These are phyloP conservation scores for Hemicrepidius hirtus DNA, from an alignment of 2,888 invertebrate genomes.

Conservation along the genomic window DNA sequence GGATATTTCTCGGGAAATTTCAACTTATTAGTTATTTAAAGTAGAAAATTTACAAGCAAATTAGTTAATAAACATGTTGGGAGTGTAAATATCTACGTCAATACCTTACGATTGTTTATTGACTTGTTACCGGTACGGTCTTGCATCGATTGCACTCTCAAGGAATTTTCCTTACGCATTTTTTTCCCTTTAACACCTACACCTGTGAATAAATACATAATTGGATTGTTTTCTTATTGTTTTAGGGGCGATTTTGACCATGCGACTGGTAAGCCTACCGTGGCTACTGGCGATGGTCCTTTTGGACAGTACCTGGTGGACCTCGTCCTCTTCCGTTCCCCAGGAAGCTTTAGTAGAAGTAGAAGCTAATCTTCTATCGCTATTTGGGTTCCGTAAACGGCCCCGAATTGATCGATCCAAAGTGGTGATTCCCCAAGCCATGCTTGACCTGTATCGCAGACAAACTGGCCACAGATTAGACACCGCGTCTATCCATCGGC, in stretches of 20 bases:
- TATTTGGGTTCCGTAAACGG: conserved; percentile 77
- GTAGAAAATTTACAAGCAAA: conserved; percentile 46
- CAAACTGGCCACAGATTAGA: conserved; percentile 80
- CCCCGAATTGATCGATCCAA: conserved; percentile 73
- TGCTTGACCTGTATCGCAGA: conserved; percentile 85
- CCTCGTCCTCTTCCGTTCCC: conserved; percentile 62
- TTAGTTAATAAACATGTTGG: conserved; percentile 35
- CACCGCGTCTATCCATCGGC: conserved; percentile 79
- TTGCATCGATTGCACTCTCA: conserved; percentile 28
- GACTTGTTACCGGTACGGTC: conserved; percentile 28
- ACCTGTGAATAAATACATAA: neutral
- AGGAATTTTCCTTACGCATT: conserved; percentile 28
- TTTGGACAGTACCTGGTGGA: conserved; percentile 56
- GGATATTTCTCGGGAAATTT: conserved; percentile 38
- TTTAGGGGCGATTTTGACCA: conserved; percentile 69
- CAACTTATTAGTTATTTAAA: conserved; percentile 45
- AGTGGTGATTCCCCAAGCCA: conserved; percentile 83
- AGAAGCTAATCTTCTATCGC: conserved; percentile 77
- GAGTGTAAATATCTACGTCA: conserved; percentile 34
- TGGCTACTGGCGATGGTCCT: conserved; percentile 65
- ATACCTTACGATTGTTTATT: conserved; percentile 33
- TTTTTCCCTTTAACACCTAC: neutral
- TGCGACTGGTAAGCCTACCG: conserved; percentile 67
- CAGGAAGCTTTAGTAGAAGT: conserved; percentile 68
- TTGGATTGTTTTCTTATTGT: conserved; percentile 52